A percentile compares a stretch with the other conserved stretches of the same genome.
These are phyloP conservation scores for Aphelinus certus DNA, from an alignment of 1,140 invertebrate genomes.

Conservation along the genomic window DNA sequence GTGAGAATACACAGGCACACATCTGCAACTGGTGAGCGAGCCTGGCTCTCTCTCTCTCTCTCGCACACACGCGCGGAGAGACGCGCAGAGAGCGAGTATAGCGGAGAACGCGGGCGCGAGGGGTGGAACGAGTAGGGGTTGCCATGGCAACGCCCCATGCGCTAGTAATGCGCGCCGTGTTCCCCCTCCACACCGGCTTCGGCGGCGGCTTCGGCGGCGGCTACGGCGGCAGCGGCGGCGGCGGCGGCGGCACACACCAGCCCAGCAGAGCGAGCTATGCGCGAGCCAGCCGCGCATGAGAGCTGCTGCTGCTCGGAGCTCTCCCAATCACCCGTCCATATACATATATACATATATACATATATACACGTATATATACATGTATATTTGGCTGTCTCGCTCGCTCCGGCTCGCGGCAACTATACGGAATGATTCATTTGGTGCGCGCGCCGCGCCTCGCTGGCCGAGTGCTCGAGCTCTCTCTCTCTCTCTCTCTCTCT, in stretches of 20 bases:
- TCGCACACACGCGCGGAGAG: slow-evolving; percentile 37
- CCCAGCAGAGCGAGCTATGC: too few relatives aligned
- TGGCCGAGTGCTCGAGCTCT: slow-evolving; percentile 2
- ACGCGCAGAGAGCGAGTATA: slow-evolving; percentile 8
- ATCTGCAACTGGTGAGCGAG: slow-evolving; percentile 22
- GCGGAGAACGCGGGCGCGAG: slow-evolving; percentile 35
- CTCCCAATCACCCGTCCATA: too few relatives aligned
- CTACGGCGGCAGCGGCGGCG: too few relatives aligned
- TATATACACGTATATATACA: neutral
- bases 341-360: too few relatives aligned
- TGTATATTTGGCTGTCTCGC: neutral
- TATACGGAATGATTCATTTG: slow-evolving; percentile 56
- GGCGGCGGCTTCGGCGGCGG: too few relatives aligned
- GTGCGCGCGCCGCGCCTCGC: slow-evolving; percentile 36
- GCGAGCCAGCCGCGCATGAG: too few relatives aligned
- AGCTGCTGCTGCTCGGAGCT: too few relatives aligned
- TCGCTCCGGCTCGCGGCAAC: slow-evolving; percentile 35
- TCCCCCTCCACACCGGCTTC: slow-evolving; percentile 4
- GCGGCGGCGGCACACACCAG: too few relatives aligned
- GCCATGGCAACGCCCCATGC: slow-evolving; percentile 65
- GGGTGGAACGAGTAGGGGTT: slow-evolving; percentile 60
- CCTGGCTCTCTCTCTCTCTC: slow-evolving; percentile 38
- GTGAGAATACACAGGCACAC: neutral
- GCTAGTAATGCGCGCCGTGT: slow-evolving; percentile 49
- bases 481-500: slow-evolving; percentile 16